A percentile compares a stretch with the other conserved stretches of the same genome.
Conservation (phyloP, 92 coral and sea anemone genomes). For the Epizoanthus rinbou region DNA sequence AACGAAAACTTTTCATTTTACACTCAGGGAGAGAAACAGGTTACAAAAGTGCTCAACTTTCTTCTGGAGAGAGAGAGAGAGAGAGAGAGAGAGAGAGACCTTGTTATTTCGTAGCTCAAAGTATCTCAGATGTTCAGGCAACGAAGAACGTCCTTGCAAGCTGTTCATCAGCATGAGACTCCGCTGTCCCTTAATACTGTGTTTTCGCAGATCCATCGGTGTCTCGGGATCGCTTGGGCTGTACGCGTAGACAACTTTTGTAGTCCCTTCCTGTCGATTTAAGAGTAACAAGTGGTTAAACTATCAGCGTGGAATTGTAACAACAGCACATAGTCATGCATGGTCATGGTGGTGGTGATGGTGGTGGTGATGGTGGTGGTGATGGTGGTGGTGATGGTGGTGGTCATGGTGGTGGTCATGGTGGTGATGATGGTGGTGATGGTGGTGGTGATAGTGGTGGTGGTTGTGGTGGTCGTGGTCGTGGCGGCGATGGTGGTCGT, state of each 20-base stretch:
- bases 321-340: too few species aligned
- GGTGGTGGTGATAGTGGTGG: too few species aligned
- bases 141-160: too few species aligned
- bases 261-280: background rate
- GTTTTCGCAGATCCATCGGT: slow-evolving; percentile 1
- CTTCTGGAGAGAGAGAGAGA: slow-evolving; percentile 21
- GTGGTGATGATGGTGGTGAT: too few species aligned
- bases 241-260: slow-evolving; percentile 16
- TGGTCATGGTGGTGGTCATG: too few species aligned
- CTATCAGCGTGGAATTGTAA: too few species aligned
- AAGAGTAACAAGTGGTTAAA: too few species aligned
- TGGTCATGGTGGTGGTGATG: too few species aligned
- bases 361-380: too few species aligned
- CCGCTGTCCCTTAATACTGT: background rate
- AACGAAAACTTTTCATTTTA: background rate
- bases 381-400: too few species aligned
- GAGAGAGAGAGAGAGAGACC: background rate
- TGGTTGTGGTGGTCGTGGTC: too few species aligned
- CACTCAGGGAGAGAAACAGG: slow-evolving; percentile 19
- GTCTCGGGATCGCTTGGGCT: background rate
- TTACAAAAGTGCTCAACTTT: slow-evolving; percentile 32
- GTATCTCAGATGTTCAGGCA: background rate
- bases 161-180: slow-evolving; percentile 3
- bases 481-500: too few species aligned
- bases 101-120: background rate